phyloP scores from a whole-genome alignment of 2,888 invertebrate species.

The Eupithecia exiguata region DNA sequence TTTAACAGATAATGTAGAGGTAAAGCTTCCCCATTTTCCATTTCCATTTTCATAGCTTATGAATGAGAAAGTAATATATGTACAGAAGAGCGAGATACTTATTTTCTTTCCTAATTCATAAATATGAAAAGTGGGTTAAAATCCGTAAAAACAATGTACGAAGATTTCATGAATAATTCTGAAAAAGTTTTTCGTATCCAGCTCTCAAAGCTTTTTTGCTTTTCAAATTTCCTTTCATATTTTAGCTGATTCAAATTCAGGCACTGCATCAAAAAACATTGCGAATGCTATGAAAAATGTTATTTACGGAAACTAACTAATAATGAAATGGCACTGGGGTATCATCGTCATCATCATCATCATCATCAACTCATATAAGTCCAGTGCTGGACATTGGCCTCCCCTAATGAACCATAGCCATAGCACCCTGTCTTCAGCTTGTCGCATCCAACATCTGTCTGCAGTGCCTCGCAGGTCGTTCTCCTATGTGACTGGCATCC shows the following conservation, averaged over 20 bases:
- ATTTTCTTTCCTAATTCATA: slow-evolving; percentile 14
- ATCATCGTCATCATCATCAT: neutral
- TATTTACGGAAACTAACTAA: neutral
- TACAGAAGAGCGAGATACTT: neutral
- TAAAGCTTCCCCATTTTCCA: neutral
- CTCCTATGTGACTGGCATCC: too few species aligned
- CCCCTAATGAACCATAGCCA: too few species aligned
- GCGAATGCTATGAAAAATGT: slow-evolving; percentile 7
- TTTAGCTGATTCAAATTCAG: slow-evolving; percentile 38
- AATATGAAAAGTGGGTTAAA: slow-evolving; percentile 28
- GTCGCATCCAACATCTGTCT: too few species aligned
- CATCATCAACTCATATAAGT: too few species aligned
- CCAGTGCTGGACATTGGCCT: too few species aligned
- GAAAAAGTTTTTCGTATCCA: slow-evolving; percentile 27
- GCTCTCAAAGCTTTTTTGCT: slow-evolving; percentile 25
- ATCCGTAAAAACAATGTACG: slow-evolving; percentile 23
- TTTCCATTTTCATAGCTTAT: neutral
- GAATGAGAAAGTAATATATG: neutral
- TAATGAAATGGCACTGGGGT: neutral
- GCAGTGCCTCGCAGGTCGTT: too few species aligned
- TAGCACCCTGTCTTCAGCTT: too few species aligned
- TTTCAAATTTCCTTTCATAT: slow-evolving; percentile 31
- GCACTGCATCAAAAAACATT: slow-evolving; percentile 29
- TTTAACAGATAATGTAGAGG: neutral
- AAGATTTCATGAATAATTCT: slow-evolving; percentile 34